A percentile compares a stretch with the other conserved stretches of the same genome.
These are phyloP conservation scores for Pithys albifrons DNA, from an alignment of 2,113 vertebrate species.

Conservation along the genomic window DNA sequence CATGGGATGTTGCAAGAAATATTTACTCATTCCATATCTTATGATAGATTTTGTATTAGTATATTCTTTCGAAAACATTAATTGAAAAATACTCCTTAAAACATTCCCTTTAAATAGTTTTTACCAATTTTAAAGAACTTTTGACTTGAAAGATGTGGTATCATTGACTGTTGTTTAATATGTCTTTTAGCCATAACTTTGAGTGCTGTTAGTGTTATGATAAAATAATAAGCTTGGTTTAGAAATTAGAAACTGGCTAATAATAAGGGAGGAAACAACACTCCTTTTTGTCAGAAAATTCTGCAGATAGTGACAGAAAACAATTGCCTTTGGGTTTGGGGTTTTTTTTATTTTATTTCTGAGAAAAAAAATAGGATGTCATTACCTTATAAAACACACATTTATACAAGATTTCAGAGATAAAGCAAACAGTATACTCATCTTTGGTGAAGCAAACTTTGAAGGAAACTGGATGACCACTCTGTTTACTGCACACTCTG, in stretches of 20 bases:
- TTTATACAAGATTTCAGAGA: neutral
- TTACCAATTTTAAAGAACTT: neutral
- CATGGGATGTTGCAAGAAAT: neutral
- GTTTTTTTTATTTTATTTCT: neutral
- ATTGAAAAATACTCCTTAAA: neutral
- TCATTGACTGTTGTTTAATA: neutral
- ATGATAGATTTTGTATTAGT: neutral
- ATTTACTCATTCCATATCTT: neutral
- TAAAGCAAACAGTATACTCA: neutral
- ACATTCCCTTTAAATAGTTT: neutral
- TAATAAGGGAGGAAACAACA: fast-evolving
- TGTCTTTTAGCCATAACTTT: neutral
- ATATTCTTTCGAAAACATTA: neutral
- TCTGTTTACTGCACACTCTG: neutral
- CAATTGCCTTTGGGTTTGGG: neutral
- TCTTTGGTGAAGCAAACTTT: neutral
- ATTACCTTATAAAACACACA: neutral
- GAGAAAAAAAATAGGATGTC: neutral
- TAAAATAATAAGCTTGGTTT: neutral
- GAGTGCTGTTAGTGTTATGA: neutral
- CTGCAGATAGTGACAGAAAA: neutral
- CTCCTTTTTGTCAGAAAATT: neutral
- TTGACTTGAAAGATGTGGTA: neutral
- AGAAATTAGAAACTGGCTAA: neutral
- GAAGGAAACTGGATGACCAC: neutral